Evolutionary conservation across 2,113 vertebrate genomes (phyloP).

Genomic region (Chloropsis cyanopogon): DNA sequence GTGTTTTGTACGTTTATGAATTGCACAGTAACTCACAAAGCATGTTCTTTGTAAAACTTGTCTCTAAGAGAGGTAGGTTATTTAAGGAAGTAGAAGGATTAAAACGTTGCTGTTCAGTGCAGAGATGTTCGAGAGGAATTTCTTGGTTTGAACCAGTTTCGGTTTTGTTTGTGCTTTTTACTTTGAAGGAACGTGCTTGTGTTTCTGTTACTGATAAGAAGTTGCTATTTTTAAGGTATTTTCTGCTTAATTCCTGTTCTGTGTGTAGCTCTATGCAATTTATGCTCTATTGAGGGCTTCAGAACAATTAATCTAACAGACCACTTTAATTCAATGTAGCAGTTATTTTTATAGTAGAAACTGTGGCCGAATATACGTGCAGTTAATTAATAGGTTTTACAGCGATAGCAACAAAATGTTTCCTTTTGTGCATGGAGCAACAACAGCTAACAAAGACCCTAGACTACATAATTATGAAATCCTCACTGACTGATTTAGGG

Average conservation of each 20-base stretch:
- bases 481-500: constrained; percentile 17
- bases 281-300: neutral
- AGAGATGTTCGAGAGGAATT: neutral
- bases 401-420: neutral
- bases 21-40: neutral
- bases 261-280: neutral
- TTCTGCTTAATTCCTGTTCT: neutral
- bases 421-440: neutral
- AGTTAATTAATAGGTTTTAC: neutral
- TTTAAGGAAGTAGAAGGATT: neutral
- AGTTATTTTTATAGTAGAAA: neutral
- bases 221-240: neutral
- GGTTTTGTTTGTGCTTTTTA: neutral
- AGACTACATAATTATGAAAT: constrained; percentile 17
- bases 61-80: neutral
- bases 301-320: neutral
- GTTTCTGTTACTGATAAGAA: neutral
- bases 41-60: neutral
- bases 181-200: neutral
- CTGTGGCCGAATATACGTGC: neutral
- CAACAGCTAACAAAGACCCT: constrained; percentile 48
- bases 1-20: neutral
- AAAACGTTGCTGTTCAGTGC: neutral
- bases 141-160: neutral
- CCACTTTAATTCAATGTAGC: neutral